Conservation (phyloP, 2,888 invertebrate genomes). For the Spatulosminthurus flaviceps region DNA sequence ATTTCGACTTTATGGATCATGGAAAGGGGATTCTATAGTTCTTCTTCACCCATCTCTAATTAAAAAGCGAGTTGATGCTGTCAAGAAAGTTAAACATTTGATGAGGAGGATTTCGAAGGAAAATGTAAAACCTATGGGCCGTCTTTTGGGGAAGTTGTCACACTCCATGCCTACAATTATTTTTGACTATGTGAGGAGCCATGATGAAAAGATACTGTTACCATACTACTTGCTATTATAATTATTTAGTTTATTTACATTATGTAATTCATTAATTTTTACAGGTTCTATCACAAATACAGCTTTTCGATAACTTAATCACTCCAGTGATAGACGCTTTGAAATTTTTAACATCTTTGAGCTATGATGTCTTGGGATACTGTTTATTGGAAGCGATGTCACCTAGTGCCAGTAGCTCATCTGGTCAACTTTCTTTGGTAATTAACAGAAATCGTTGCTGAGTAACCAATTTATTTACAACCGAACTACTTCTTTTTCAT, state of each 20-base stretch:
- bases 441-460: not conserved
- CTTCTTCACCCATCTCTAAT: conserved; percentile 83
- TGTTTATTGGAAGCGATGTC: conserved; percentile 93
- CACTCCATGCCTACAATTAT: conserved; percentile 95
- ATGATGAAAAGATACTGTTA: not conserved
- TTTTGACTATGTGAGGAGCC: conserved; percentile 85
- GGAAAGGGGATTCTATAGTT: conserved; percentile 91
- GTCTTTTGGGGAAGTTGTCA: conserved; percentile 94
- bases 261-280: conserved; percentile 39
- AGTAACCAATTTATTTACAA: too few species aligned
- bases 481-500: too few species aligned
- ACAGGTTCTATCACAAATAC: conserved; percentile 80
- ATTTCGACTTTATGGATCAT: conserved; percentile 90
- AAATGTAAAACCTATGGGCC: conserved; percentile 95
- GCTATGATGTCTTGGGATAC: conserved; percentile 95
- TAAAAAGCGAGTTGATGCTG: conserved; percentile 83
- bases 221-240: not conserved
- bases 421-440: conserved; percentile 56
- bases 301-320: conserved; percentile 93
- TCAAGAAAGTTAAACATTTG: conserved; percentile 92
- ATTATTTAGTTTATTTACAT: not conserved
- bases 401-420: conserved; percentile 62
- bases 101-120: conserved; percentile 99
- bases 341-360: conserved; percentile 92
- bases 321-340: conserved; percentile 96